A percentile compares a stretch with the other conserved stretches of the same genome.
Evolutionary conservation across 2,113 vertebrate genomes (phyloP).

Genomic region (Phylloscopus whistleri): DNA sequence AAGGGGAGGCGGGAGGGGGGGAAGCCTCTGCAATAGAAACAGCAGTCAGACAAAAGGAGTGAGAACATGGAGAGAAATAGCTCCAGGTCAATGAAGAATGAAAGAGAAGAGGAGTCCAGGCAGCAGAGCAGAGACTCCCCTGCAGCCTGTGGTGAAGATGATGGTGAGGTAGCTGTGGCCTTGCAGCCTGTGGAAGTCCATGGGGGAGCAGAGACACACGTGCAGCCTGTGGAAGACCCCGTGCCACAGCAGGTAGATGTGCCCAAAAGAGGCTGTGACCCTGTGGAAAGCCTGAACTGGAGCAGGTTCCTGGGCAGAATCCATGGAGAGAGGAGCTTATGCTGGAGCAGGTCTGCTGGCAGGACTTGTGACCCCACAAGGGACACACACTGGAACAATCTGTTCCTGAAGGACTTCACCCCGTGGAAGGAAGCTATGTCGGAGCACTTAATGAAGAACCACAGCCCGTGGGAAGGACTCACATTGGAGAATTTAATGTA

Average conservation of each 20-base stretch:
- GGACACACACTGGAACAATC: background rate
- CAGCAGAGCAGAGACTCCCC: background rate
- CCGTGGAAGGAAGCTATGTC: accelerated
- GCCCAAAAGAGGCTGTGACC: background rate
- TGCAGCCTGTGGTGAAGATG: background rate
- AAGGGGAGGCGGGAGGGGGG: background rate
- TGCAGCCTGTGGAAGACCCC: background rate
- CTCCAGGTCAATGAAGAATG: background rate
- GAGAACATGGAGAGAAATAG: background rate
- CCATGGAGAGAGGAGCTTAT: background rate
- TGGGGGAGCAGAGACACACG: background rate
- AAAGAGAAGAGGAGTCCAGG: background rate
- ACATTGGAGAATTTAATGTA: background rate
- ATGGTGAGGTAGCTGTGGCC: background rate
- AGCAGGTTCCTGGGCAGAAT: background rate
- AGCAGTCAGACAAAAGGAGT: background rate
- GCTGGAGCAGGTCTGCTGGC: background rate
- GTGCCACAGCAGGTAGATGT: background rate
- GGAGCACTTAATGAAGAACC: background rate
- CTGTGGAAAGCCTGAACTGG: background rate
- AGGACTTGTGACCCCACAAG: background rate
- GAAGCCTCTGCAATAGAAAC: background rate
- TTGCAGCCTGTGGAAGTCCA: background rate
- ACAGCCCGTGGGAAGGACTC: background rate
- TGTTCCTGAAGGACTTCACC: background rate